phyloP scores from a whole-genome alignment of 2,113 vertebrate genomes.

The Chauna torquata region DNA sequence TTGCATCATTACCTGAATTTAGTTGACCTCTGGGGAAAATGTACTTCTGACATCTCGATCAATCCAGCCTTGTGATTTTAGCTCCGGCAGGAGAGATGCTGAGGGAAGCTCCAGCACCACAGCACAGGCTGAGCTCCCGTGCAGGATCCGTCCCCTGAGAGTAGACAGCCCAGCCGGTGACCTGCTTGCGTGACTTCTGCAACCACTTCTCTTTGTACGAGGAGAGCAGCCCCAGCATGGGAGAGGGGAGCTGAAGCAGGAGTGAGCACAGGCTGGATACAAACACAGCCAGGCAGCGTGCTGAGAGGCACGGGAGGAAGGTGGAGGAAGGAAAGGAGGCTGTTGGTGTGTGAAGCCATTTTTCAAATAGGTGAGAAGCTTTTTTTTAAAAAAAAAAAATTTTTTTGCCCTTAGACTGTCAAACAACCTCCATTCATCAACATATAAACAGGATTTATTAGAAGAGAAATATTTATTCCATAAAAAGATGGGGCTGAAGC shows the following conservation, averaged over 20 bases:
- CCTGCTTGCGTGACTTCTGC: not conserved
- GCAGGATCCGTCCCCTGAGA: not conserved
- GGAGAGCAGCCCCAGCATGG: not conserved
- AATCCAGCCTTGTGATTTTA: not conserved
- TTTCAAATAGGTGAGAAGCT: constrained; percentile 35
- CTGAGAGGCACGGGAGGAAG: not conserved
- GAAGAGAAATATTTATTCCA: not conserved
- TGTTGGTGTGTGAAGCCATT: constrained; percentile 27
- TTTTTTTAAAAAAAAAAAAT: not conserved
- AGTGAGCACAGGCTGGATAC: not conserved
- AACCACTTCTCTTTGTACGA: not conserved
- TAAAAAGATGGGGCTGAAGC: not conserved
- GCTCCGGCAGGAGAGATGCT: not conserved
- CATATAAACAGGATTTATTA: not conserved
- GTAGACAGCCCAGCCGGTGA: not conserved
- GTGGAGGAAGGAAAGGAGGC: not conserved
- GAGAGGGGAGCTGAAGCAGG: not conserved
- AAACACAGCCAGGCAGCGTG: not conserved
- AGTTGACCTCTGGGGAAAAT: constrained; percentile 19
- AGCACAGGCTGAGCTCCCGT: not conserved
- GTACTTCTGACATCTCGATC: not conserved
- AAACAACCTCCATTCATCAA: constrained; percentile 44
- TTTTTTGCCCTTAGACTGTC: not conserved
- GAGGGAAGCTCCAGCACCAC: not conserved
- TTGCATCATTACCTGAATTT: constrained; percentile 34